phyloP scores from a whole-genome alignment of 2,888 invertebrate species.

The Trichacis sp. region DNA sequence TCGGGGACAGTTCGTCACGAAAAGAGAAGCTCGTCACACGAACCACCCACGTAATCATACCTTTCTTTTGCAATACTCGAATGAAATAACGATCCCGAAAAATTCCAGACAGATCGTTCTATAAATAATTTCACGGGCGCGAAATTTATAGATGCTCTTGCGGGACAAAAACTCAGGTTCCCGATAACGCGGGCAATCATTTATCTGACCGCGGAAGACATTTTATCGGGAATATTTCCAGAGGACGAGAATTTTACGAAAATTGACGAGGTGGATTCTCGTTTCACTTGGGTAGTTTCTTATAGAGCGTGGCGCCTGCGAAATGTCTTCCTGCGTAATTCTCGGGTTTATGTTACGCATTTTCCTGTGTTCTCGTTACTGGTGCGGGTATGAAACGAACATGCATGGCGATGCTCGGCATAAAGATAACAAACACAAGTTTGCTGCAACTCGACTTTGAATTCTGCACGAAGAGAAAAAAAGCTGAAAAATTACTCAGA shows the following conservation, averaged over 20 bases:
- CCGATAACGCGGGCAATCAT: too few relatives aligned
- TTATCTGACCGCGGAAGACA: too few relatives aligned
- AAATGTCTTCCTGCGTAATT: conserved; percentile 26
- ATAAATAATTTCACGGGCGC: background rate
- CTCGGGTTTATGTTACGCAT: conserved; percentile 9
- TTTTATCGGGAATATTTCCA: too few relatives aligned
- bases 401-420: conserved; percentile 32
- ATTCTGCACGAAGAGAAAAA: too few relatives aligned
- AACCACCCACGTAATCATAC: conserved; percentile 37
- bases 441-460: conserved; percentile 27
- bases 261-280: too few relatives aligned
- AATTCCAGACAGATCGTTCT: background rate
- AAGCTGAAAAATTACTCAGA: too few relatives aligned
- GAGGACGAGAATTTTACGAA: too few relatives aligned
- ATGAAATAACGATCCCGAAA: conserved; percentile 20
- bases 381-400: conserved; percentile 26
- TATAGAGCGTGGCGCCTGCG: conserved; percentile 15
- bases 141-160: background rate
- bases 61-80: conserved; percentile 21
- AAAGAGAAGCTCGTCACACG: conserved; percentile 27
- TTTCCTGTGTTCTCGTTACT: conserved; percentile 10
- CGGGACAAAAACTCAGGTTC: background rate
- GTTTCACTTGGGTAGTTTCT: too few relatives aligned
- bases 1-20: conserved; percentile 40
- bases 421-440: conserved; percentile 39